phyloP scores from a whole-genome alignment of 2,797 vertebrate species.

The Lepilemur ruficaudatus region DNA sequence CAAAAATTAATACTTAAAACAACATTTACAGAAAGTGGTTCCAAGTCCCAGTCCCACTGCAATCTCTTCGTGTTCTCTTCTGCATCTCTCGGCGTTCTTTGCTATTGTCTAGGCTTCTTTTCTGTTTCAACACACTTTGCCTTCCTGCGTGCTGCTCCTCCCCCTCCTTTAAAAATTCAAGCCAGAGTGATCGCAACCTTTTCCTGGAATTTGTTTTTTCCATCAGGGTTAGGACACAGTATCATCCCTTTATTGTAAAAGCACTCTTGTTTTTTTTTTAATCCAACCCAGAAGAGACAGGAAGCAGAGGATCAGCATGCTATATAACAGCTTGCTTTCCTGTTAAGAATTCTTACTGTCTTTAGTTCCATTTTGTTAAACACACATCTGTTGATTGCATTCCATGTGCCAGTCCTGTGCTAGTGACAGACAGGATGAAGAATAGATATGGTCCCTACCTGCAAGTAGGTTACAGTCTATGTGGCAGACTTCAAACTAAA shows the following conservation, averaged over 20 bases:
- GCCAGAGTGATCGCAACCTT: not conserved
- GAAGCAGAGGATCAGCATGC: not conserved
- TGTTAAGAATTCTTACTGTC: not conserved
- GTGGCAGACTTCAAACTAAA: not conserved
- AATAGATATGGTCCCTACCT: not conserved
- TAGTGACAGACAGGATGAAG: not conserved
- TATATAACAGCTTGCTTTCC: not conserved
- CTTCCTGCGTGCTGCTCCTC: not conserved
- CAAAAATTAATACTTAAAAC: slow-evolving; percentile 74
- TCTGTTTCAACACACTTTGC: not conserved
- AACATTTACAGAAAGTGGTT: slow-evolving; percentile 63
- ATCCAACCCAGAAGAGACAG: not conserved
- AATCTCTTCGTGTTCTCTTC: not conserved
- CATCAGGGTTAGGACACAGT: not conserved
- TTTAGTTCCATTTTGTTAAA: not conserved
- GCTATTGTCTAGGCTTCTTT: not conserved
- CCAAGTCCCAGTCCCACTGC: slow-evolving; percentile 44
- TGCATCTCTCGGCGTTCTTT: not conserved
- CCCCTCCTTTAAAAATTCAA: not conserved
- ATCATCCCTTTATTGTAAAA: not conserved
- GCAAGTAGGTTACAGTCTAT: not conserved
- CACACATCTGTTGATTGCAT: not conserved
- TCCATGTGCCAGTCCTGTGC: not conserved
- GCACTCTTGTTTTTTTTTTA: not conserved
- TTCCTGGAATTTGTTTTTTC: not conserved